Conservation (phyloP, 2,888 invertebrate genomes). For the Ectemnius lituratus region DNA sequence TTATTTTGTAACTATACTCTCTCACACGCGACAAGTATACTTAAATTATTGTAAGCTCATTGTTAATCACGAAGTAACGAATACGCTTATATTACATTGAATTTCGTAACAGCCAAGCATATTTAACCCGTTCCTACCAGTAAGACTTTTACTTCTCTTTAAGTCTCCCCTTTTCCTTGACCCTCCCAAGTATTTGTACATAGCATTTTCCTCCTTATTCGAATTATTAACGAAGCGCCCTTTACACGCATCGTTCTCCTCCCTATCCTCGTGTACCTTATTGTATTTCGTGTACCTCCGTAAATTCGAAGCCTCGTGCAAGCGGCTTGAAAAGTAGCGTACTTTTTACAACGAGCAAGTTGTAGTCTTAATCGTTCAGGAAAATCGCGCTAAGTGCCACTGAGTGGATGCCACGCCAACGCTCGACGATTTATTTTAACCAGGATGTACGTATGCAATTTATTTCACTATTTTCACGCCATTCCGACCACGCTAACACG, state of each 20-base stretch:
- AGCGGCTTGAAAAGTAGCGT: constrained; percentile 9
- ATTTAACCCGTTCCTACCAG: constrained; percentile 36
- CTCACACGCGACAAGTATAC: constrained; percentile 16
- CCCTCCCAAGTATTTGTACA: constrained; percentile 39
- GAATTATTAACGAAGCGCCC: constrained; percentile 53
- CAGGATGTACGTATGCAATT: constrained; percentile 47
- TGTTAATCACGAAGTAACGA: constrained; percentile 49
- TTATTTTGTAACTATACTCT: constrained; percentile 27
- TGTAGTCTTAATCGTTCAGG: not conserved
- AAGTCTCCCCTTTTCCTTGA: constrained; percentile 3
- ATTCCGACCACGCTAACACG: constrained; percentile 1
- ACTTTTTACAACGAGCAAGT: constrained; percentile 5
- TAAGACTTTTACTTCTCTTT: constrained; percentile 16
- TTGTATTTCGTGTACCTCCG: constrained; percentile 17
- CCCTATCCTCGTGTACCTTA: not conserved
- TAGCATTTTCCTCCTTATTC: constrained; percentile 29
- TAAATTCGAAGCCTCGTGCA: not conserved
- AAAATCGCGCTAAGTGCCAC: constrained; percentile 22
- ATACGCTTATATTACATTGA: constrained; percentile 56
- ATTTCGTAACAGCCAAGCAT: constrained; percentile 18
- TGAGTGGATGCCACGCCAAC: constrained; percentile 42
- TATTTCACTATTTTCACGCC: not conserved
- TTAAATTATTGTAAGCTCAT: constrained; percentile 11
- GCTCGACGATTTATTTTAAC: constrained; percentile 8
- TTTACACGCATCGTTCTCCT: constrained; percentile 58